Percentiles rank a stretch among this genome's conserved stretches.
phyloP scores from a whole-genome alignment of 2,797 vertebrate species.

The Natrix natrix region DNA sequence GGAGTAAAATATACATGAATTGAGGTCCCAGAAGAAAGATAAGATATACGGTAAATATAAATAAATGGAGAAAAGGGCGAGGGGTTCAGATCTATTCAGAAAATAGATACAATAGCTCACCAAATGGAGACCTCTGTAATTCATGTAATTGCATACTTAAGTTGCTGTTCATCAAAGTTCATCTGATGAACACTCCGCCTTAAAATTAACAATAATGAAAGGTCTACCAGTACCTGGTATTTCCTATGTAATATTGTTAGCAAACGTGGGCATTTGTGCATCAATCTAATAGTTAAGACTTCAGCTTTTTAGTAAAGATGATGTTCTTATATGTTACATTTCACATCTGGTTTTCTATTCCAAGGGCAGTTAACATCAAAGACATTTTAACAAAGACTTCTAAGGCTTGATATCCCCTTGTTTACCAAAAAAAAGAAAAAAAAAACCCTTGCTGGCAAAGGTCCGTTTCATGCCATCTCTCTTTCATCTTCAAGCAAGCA shows the following conservation, averaged over 20 bases:
- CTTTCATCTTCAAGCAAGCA: slow-evolving; percentile 29
- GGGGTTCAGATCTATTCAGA: not conserved
- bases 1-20: not conserved
- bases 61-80: not conserved
- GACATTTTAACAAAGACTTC: slow-evolving; percentile 26
- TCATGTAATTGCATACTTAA: not conserved
- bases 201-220: not conserved
- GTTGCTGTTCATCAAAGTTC: not conserved
- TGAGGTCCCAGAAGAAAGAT: not conserved
- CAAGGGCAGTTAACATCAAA: slow-evolving; percentile 19
- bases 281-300: accelerated
- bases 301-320: not conserved
- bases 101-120: not conserved
- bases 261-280: not conserved
- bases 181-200: not conserved
- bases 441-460: not conserved
- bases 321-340: slow-evolving; percentile 28
- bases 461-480: not conserved
- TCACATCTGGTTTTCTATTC: slow-evolving; percentile 22
- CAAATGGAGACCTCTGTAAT: not conserved
- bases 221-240: not conserved
- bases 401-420: slow-evolving; percentile 27
- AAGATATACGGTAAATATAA: not conserved
- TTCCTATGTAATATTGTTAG: not conserved
- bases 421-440: slow-evolving; percentile 18